phyloP scores from a whole-genome alignment of 1,140 invertebrate species.

The Tribolium madens region DNA sequence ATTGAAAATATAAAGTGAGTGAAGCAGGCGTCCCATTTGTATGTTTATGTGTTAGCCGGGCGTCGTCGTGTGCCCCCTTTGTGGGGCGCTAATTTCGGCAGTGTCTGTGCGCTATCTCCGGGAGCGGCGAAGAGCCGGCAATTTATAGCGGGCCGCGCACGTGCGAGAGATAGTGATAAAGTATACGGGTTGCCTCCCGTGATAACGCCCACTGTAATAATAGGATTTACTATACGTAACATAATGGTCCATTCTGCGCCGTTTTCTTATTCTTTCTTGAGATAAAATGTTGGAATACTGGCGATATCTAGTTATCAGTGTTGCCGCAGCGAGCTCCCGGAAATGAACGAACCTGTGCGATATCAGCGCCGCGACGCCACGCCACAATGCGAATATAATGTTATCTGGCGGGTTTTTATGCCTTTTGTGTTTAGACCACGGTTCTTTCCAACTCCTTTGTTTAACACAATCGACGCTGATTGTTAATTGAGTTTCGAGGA shows the following conservation, averaged over 20 bases:
- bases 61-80: conserved; percentile 46
- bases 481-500: conserved; percentile 64
- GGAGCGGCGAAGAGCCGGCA: conserved; percentile 51
- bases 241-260: conserved; percentile 67
- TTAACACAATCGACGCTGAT: conserved; percentile 63
- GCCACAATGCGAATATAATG: conserved; percentile 62
- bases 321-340: conserved; percentile 64
- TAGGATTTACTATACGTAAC: conserved; percentile 67
- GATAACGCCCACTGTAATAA: conserved; percentile 66
- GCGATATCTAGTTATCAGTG: conserved; percentile 67
- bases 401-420: conserved; percentile 63
- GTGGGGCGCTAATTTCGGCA: conserved; percentile 56
- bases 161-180: conserved; percentile 64
- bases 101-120: conserved; percentile 55
- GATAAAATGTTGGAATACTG: conserved; percentile 66
- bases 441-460: conserved; percentile 58
- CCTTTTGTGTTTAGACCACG: conserved; percentile 60
- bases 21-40: conserved; percentile 57
- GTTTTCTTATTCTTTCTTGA: conserved; percentile 67
- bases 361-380: conserved; percentile 57
- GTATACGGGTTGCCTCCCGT: conserved; percentile 61
- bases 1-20: conserved; percentile 59
- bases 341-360: conserved; percentile 66
- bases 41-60: conserved; percentile 55
- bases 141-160: conserved; percentile 63